Evolutionary conservation across 2,888 invertebrate genomes (phyloP), one percentile per base, ranked within the genome.

Genomic region (Sepioteuthis lessoniana): DNA sequence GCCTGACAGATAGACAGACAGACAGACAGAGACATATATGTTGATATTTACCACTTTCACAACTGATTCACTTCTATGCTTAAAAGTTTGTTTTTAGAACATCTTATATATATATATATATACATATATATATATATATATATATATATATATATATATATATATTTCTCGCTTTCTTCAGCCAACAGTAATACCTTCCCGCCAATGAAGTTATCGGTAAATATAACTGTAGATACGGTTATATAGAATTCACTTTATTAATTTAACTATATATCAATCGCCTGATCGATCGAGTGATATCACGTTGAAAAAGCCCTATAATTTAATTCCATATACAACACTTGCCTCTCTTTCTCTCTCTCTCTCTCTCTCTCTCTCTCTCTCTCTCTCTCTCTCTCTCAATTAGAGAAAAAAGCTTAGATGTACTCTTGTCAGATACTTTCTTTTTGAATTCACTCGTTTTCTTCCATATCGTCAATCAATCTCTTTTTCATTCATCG

Each of bases 301-400:
- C 76, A 16, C n/a, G n/a, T 16, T 35, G n/a, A 76, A 35, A 76
- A 76, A 76, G 0, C n/a, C 13, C 3, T 76, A 16, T 76, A n/a
- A 76, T 76, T 76, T 76, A 16, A 76, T 76, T 76, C 76, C 1
- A 76, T n/a, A 60, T 28, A 8, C 60, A 60, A 13, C n/a, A 0
- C n/a, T 3, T 13, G 4, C 1, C 25, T 60, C 60, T 28, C 19
- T 60, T 8, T 28, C 25, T 28, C 60, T 28, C 25, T 60, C 60
- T 60, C 28, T 60, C 60, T 76, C 76, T n/a, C 76, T 76, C 76
- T n/a, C 76, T 76, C n/a, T 76, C 76, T 76, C n/a, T n/a, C 76
- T 76, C n/a, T n/a, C 76, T 76, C n/a, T n/a, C 76, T 76, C 76
- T 76, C n/a, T 76, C n/a, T 76, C n/a, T 76, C n/a, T 76, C n/a